Evolutionary conservation across 2,113 vertebrate genomes (phyloP), one percentile per base, ranked within the genome.

Genomic region (Thomomys bottae): DNA sequence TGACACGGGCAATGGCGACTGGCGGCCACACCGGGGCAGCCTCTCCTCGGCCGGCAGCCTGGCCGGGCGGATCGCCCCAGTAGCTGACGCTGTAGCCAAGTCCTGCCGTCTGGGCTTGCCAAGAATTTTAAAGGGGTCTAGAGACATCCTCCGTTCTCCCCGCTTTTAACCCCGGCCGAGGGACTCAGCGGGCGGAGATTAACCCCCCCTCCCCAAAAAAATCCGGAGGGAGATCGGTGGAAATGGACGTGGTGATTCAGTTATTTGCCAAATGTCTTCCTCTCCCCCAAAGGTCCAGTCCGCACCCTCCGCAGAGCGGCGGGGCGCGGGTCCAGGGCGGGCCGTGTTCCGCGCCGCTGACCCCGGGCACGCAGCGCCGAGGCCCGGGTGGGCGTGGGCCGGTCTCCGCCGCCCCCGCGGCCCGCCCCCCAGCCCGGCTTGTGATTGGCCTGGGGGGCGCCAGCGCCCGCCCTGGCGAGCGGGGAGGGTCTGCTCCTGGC

Each of bases 381-480:
- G n/a, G 61, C 82, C 59, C 4, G 1, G 24, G 70, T 61, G 38
- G 36, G 66, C 59, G 91, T 71, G 94, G 88, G 96, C 38, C 59
- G 88, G 70, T 34, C 14, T 21, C 92, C 64, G 0, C 80, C 92
- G 32, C 80, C 90, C 72, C 45, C 61, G 90, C 68, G 70, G 73
- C 89, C 95, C 81, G 93, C 80, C 93, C 92, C 94, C 67, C 82
- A 75, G 63, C 24, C 89, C 68, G 89, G 95, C 95, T 79, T 78
- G 89, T 95, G 96, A 97, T 97, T 97, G 92, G 96, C 94, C 92
- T 87, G 71, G 84, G 94, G 96, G 96, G 94, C 93, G 82, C 91
- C 36, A 79, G 94, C 84, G 92, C 95, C 93, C 96, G 95, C 95
- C 95, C 94, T 89, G 83, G 81, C 40, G 80, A 85, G 92, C 71